A percentile compares a stretch with the other conserved stretches of the same genome.
phyloP scores from a whole-genome alignment of 2,113 vertebrate genomes.

The Hydropotes inermis region DNA sequence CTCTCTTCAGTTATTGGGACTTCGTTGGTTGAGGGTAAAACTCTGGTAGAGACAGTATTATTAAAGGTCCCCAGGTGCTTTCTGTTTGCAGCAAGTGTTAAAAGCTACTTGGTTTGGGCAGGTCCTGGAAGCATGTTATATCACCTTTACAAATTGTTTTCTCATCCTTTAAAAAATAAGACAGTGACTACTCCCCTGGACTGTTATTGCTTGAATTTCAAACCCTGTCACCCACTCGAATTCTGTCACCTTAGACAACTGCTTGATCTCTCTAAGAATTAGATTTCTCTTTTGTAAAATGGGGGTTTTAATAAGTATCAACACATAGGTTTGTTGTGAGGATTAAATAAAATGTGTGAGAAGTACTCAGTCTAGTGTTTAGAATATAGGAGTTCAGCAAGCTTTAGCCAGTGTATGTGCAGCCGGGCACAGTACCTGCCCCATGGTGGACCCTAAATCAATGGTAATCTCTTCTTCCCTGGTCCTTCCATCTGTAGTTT shows the following conservation, averaged over 20 bases:
- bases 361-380: background rate
- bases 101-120: background rate
- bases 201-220: background rate
- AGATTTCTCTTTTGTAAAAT: background rate
- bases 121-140: background rate
- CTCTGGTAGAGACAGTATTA: background rate
- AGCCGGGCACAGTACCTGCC: rapidly evolving
- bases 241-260: background rate
- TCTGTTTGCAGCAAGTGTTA: background rate
- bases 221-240: background rate
- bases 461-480: background rate
- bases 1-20: background rate
- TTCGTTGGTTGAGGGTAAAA: background rate
- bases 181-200: background rate
- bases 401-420: no score
- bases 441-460: background rate
- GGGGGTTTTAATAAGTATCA: background rate
- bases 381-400: background rate
- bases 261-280: background rate
- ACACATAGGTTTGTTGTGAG: background rate
- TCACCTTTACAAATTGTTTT: background rate
- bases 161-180: background rate
- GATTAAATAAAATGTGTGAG: background rate
- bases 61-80: background rate
- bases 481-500: background rate